A percentile compares a stretch with the other conserved stretches of the same genome.
These are phyloP conservation scores for Agrochola lota DNA, from an alignment of 2,888 invertebrate genomes.

Conservation along the genomic window DNA sequence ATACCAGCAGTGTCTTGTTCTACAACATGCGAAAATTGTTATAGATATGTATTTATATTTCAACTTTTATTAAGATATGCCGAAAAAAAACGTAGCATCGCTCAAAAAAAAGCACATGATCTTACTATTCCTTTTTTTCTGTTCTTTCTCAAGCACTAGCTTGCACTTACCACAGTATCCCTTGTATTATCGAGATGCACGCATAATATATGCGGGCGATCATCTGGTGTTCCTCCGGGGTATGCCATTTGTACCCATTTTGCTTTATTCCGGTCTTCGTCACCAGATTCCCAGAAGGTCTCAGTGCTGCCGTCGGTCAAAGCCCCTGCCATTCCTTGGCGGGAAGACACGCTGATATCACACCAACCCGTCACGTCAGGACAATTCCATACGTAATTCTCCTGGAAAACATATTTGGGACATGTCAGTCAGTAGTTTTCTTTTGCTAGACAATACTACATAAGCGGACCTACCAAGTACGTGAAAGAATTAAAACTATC, in stretches of 20 bases:
- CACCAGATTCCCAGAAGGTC: slow-evolving; percentile 99
- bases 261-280: slow-evolving; percentile 98
- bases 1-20: slow-evolving; percentile 96
- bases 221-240: slow-evolving; percentile 84
- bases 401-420: slow-evolving; percentile 67
- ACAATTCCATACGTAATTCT: slow-evolving; percentile 91
- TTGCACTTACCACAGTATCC: slow-evolving; percentile 93
- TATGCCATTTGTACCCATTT: slow-evolving; percentile 93
- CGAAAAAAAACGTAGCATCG: neutral
- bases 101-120: neutral
- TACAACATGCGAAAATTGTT: slow-evolving; percentile 81
- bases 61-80: too few species aligned
- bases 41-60: too few species aligned
- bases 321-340: slow-evolving; percentile 98
- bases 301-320: slow-evolving; percentile 98
- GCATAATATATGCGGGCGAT: slow-evolving; percentile 94
- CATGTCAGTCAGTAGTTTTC: neutral
- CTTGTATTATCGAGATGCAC: slow-evolving; percentile 98
- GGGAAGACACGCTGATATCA: slow-evolving; percentile 97
- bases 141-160: neutral
- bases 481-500: neutral
- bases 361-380: slow-evolving; percentile 94
- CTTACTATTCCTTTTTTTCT: neutral
- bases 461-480: neutral
- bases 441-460: neutral